Evolutionary conservation across 2,888 invertebrate genomes (phyloP).

Genomic region (Callosobruchus maculatus): DNA sequence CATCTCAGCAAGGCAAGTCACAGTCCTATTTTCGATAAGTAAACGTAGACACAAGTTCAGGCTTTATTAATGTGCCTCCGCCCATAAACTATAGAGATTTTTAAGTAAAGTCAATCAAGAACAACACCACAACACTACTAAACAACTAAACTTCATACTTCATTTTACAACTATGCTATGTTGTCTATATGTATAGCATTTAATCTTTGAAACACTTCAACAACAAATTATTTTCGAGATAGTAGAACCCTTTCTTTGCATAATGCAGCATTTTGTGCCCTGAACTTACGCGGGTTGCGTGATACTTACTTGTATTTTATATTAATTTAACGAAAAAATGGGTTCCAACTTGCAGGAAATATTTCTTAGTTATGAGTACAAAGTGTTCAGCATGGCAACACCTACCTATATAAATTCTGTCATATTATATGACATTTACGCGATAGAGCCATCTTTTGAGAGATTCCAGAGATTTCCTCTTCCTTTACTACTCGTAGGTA

Average conservation of each 20-base stretch:
- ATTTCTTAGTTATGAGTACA: too few relatives aligned
- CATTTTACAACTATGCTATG: not conserved
- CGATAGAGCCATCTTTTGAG: too few relatives aligned
- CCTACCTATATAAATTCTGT: too few relatives aligned
- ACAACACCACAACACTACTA: not conserved
- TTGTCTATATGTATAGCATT: not conserved
- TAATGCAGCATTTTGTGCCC: not conserved
- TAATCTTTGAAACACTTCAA: not conserved
- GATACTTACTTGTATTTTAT: too few relatives aligned
- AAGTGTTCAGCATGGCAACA: too few relatives aligned
- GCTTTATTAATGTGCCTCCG: slow-evolving; percentile 1
- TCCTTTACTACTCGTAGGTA: too few relatives aligned
- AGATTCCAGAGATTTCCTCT: too few relatives aligned
- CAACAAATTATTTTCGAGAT: not conserved
- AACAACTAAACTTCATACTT: not conserved
- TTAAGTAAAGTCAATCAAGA: not conserved
- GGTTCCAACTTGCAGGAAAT: too few relatives aligned
- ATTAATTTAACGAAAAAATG: too few relatives aligned
- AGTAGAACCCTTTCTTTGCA: not conserved
- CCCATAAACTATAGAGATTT: slow-evolving; percentile 2
- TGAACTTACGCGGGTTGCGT: too few relatives aligned
- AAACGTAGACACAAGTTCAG: not conserved
- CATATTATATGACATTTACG: too few relatives aligned
- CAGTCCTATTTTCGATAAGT: not conserved
- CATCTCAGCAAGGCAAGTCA: not conserved